Conservation (phyloP, 1,140 invertebrate species). For the Drosophila pachea region DNA sequence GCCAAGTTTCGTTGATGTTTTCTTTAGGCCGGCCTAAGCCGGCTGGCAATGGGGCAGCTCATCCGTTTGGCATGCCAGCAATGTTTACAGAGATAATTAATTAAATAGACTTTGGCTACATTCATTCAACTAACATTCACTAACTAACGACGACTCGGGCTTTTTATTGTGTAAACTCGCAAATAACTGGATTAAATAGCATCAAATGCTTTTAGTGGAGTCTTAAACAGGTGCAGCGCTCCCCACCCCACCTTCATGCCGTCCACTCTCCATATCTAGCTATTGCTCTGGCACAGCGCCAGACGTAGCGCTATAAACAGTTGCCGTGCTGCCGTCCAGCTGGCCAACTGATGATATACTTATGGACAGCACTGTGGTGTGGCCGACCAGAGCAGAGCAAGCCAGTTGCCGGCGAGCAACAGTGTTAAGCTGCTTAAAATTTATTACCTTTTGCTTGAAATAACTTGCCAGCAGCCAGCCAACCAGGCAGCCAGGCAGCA, state of each 20-base stretch:
- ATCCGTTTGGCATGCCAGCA: conserved; percentile 50
- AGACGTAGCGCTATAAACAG: conserved; percentile 30
- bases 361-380: conserved; percentile 42
- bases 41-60: conserved; percentile 20
- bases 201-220: conserved; percentile 71
- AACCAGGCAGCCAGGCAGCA: conserved; percentile 40
- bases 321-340: conserved; percentile 5
- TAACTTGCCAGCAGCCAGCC: conserved; percentile 56
- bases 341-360: conserved; percentile 31
- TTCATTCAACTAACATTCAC: conserved; percentile 40
- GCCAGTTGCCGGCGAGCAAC: conserved; percentile 71
- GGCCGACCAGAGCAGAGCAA: conserved; percentile 51
- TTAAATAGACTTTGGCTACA: conserved; percentile 69
- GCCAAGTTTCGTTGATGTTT: background rate
- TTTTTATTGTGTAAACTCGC: conserved; percentile 75
- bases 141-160: conserved; percentile 49
- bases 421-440: conserved; percentile 79
- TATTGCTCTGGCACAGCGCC: conserved; percentile 19
- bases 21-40: conserved; percentile 8
- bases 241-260: too few species aligned
- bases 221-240: conserved; percentile 65
- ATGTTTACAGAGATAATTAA: conserved; percentile 64
- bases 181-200: conserved; percentile 76
- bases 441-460: conserved; percentile 78
- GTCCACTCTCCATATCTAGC: too few species aligned